Base-by-base conservation (phyloP, 2,797 vertebrate genomes). In the Cynodonichthys magdalenae region DNA sequence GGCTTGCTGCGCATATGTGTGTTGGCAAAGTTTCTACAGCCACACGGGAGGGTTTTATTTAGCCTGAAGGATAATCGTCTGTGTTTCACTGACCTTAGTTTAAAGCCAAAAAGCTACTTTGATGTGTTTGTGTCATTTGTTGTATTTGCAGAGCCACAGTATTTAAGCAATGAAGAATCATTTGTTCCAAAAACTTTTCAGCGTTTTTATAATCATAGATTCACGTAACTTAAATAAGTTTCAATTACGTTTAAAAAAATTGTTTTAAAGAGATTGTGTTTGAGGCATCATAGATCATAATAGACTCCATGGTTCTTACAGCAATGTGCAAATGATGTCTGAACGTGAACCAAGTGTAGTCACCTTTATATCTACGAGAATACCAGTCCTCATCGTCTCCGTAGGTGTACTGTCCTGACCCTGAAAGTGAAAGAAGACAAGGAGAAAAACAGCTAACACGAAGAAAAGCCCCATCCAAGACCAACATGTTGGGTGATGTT, bases 381-480 rank as follows among this genome's bases (percentile, higher is more conserved):
- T 95, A 94, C 83, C 90, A 91, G 91, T 96, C 96, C 92, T 97
- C 97, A 8, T 97, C 96, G 18, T 98, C 97, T 93, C 95, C 95
- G 79, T 96, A 89, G 53, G 91, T 76, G 74, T 94, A 95, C 57
- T 95, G 95, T 93, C 96, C 97, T 69, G 97, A 99, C 85, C 97
- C 97, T 99, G 95, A 81, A 63, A 58, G 59, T 48, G 73, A 73
- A 75, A 85, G 75, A 81, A 71, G 85, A 90, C 47, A 59, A 80
- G 47, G 55, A 28, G 36, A 68, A 77, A 88, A 85, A 92, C 86
- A 85, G 88, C 91, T 90, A 91, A 92, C 71, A 86, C 72, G 90
- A 68, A 89, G 68, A 70, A 61, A 71, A 70, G 31, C 18, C 66
- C 51, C 56, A 34, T 83, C 67, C 52, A 83, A 71, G 57, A 64